Conservation (phyloP, 1,140 invertebrate species). For the Drosophila bocqueti region DNA sequence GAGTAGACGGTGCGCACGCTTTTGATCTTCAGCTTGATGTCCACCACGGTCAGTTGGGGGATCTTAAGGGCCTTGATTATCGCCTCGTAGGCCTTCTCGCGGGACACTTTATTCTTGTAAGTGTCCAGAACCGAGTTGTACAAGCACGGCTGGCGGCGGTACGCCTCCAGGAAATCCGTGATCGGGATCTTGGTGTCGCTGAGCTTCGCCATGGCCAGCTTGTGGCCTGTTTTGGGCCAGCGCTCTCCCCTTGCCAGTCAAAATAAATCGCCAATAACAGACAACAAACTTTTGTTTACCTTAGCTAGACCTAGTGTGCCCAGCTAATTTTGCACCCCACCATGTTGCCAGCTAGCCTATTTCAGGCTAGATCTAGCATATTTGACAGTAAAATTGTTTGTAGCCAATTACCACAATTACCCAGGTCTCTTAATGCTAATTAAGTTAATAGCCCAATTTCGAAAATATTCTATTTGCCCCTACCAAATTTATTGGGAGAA, state of each 20-base stretch:
- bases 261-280: conserved; percentile 7
- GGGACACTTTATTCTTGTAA: conserved; percentile 77
- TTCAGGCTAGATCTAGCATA: not conserved
- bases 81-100: conserved; percentile 74
- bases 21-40: conserved; percentile 84
- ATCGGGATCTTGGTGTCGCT: conserved; percentile 71
- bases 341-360: not conserved
- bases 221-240: not conserved
- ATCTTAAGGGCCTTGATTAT: conserved; percentile 76
- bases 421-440: no score
- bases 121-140: conserved; percentile 77
- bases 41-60: conserved; percentile 67
- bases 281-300: conserved; percentile 34
- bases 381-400: not conserved
- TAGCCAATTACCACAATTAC: no score
- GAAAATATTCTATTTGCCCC: no score
- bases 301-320: conserved; percentile 4
- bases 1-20: conserved; percentile 83
- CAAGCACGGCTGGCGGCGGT: conserved; percentile 77
- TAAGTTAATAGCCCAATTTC: no score
- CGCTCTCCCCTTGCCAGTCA: conserved; percentile 4
- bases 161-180: conserved; percentile 76
- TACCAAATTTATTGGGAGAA: no score
- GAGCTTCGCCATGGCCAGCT: conserved; percentile 58
- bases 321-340: not conserved